phyloP scores from a whole-genome alignment of 2,888 invertebrate species.

The Zelleria hepariella region DNA sequence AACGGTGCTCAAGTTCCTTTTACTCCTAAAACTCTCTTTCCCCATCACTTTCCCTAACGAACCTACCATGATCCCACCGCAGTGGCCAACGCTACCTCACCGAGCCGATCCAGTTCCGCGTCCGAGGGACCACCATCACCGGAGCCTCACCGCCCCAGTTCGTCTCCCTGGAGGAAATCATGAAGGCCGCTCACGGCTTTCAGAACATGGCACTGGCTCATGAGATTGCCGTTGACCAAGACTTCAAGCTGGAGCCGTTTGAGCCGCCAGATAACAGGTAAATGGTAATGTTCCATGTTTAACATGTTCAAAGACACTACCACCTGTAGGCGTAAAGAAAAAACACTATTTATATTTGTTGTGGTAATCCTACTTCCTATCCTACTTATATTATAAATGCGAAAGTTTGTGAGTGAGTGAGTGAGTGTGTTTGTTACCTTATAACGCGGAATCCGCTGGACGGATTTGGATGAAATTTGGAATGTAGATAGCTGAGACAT shows the following conservation, averaged over 20 bases:
- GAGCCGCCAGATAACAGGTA: constrained; percentile 84
- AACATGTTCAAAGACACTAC: background rate
- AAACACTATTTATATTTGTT: no score
- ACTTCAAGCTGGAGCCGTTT: constrained; percentile 88
- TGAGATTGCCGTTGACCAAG: constrained; percentile 95
- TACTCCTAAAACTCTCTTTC: background rate
- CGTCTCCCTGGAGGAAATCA: constrained; percentile 86
- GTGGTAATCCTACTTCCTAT: no score
- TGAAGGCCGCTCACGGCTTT: constrained; percentile 89
- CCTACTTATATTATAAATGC: no score
- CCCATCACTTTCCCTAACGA: background rate
- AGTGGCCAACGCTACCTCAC: constrained; percentile 44
- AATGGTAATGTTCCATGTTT: background rate
- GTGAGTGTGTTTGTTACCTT: no score
- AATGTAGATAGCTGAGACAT: no score
- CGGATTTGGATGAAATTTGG: no score
- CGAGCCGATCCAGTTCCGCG: constrained; percentile 68
- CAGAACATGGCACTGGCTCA: constrained; percentile 96
- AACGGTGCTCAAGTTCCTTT: background rate
- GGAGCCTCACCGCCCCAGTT: constrained; percentile 88
- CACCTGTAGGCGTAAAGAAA: no score
- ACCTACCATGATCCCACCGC: background rate
- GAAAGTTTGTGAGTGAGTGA: no score
- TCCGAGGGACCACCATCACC: constrained; percentile 70
- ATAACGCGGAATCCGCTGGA: no score